phyloP scores from a whole-genome alignment of 2,113 vertebrate genomes.

The Tenebrosternarchus preto region DNA sequence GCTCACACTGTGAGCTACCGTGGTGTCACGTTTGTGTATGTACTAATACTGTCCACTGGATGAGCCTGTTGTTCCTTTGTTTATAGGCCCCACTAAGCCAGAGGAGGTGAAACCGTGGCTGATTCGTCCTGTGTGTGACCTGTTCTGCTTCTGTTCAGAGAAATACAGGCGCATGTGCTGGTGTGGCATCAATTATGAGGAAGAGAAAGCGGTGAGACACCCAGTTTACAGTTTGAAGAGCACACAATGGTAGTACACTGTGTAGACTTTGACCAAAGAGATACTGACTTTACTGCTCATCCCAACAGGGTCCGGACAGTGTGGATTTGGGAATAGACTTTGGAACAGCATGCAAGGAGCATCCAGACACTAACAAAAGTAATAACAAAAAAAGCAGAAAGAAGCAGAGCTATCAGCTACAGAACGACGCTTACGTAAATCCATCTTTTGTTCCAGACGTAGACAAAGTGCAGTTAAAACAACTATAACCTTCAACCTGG shows the following conservation, averaged over 20 bases:
- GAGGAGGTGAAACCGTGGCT: conserved; percentile 74
- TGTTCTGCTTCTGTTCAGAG: conserved; percentile 80
- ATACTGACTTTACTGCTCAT: conserved; percentile 17
- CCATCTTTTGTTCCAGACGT: conserved; percentile 59
- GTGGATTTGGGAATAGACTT: conserved; percentile 49
- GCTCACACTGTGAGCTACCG: background rate
- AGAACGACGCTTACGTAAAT: conserved; percentile 71
- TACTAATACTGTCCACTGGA: background rate
- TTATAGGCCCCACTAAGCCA: conserved; percentile 70
- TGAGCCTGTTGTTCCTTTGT: background rate
- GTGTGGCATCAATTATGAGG: conserved; percentile 72
- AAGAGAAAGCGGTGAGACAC: conserved; percentile 52
- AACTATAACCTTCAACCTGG: background rate
- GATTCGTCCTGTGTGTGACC: conserved; percentile 76
- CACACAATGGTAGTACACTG: background rate
- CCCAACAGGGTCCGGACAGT: conserved; percentile 49
- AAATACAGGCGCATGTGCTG: conserved; percentile 72
- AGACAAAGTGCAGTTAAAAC: conserved; percentile 48
- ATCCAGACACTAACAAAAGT: conserved; percentile 47
- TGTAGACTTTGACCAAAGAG: background rate
- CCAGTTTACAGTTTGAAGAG: conserved; percentile 36
- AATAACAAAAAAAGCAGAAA: conserved; percentile 56
- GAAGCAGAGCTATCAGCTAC: conserved; percentile 55
- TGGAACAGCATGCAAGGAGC: conserved; percentile 44
- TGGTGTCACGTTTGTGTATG: background rate